These are phyloP conservation scores for Coreius guichenoti DNA, from an alignment of 2,797 vertebrate species.

Conservation along the genomic window DNA sequence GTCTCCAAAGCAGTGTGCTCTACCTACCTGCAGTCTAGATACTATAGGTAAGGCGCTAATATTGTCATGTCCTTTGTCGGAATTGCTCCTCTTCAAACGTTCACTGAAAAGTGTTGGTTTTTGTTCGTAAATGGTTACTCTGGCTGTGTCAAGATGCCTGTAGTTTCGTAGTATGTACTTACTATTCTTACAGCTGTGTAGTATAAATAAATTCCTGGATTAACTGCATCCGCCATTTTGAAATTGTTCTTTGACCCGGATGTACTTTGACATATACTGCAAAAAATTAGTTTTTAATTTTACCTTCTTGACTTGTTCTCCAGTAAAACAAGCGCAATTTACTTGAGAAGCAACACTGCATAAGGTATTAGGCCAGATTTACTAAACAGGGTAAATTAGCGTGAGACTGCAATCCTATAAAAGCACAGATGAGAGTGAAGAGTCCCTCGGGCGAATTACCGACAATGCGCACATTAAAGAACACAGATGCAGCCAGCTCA, in stretches of 20 bases:
- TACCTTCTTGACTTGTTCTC: not conserved
- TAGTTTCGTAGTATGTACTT: slow-evolving; percentile 16
- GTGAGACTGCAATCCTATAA: not conserved
- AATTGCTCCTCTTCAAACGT: not conserved
- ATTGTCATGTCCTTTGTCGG: not conserved
- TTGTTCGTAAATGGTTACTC: slow-evolving; percentile 32
- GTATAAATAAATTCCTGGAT: not conserved
- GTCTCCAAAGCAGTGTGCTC: slow-evolving; percentile 99
- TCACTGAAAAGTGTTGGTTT: not conserved
- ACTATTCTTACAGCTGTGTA: not conserved
- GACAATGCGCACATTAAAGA: too few relatives aligned
- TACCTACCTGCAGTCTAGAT: slow-evolving; percentile 98
- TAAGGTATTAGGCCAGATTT: not conserved
- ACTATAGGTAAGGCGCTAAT: slow-evolving; percentile 89
- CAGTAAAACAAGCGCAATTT: not conserved
- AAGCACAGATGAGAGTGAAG: too few relatives aligned
- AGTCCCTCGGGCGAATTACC: too few relatives aligned
- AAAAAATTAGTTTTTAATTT: not conserved
- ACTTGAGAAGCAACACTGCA: not conserved
- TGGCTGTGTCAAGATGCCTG: slow-evolving; percentile 41
- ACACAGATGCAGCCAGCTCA: too few relatives aligned
- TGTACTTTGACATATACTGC: not conserved
- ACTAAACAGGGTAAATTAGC: not conserved
- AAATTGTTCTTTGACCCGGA: not conserved
- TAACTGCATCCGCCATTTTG: not conserved